Evolutionary conservation across 2,797 vertebrate species (phyloP), one percentile per base, ranked within the genome.

Genomic region (Syngnathus rostellatus): DNA sequence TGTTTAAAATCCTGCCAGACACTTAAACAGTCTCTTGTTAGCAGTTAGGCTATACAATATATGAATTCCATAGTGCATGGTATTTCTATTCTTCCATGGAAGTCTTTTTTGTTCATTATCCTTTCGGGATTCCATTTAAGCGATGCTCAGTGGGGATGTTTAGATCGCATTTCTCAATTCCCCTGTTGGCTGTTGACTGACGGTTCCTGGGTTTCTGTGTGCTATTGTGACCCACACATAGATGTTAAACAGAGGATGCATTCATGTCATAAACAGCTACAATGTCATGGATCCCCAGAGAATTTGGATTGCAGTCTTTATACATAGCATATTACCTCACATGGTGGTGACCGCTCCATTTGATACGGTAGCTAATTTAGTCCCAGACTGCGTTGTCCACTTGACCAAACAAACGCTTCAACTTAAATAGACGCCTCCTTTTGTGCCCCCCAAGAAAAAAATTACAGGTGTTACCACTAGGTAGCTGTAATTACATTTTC

Each of bases 151-250:
- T 31, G 68, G 46, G 64, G 72, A 82, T 59, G 75, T 68, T 77
- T 53, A 72, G 81, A 87, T 89, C 79, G 75, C 70, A 75, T 89
- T 90, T 83, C 79, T 80, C 73, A 85, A 86, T 82, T 74, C 63
- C 72, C 70, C 73, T 82, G 68, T 77, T 81, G 66, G 75, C 76
- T 63, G 81, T 72, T 83, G 80, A 87, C 69, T 72, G 85, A 87
- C 70, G 67, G 71, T 39, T 81, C 70, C 78, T 74, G 68, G 43
- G 77, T 79, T 80, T 77, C 67, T 74, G 69, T 61, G 69, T 77
- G 66, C 64, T 71, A 73, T 79, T 82, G 79, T 82, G 69, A 77
- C 68, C 66, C 78, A 70, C 58, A 72, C 73, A 77, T 72, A 78
- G 82, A 75, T 78, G 77, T 74, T 76, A 63, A 74, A 86, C 81